Evolutionary conservation across 1,140 invertebrate genomes (phyloP), one percentile per base, ranked within the genome.

Genomic region (Drosophila seguyi): DNA sequence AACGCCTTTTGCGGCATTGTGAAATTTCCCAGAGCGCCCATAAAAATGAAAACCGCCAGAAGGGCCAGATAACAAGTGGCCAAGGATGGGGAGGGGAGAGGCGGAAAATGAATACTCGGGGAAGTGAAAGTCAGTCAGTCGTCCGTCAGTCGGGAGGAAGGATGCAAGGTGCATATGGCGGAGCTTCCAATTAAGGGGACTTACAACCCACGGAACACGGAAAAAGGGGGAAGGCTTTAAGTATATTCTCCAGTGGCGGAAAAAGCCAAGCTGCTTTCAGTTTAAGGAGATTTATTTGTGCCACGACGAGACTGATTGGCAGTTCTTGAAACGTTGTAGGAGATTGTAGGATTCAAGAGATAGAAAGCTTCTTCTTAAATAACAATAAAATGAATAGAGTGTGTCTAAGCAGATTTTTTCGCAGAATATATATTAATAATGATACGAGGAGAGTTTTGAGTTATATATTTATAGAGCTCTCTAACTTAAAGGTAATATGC

Each of bases 21-120:
- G 73, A 81, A 88, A 90, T 90, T 90, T 90, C 85, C 86, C 85
- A 73, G 66, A 85, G 81, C 85, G 85, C 67, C 72, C 85, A 90
- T 90, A 90, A 90, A 72, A 90, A 81, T 73, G 69, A 50, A 87
- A 82, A 68, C 71, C 50, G 58, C 55, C 59, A 73, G 77, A 60
- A 74, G 73, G 55, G 47, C 36, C 71, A 81, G 47, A 73, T 76
- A 48, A 68, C 65, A 50, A 79, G 69, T 56, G 58, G 48, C 25
- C 47, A 42, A 48, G 42, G 48, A 16, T 2, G 3, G 31, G 11
- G 13, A 25, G 18, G 2, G 20, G 6, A 4, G 20, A 10, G 22
- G 6, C 6, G 45, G 25, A 4, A 18, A 71, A 31, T 14, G 39
- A 56, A 34, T 44, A 36, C 14, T 16, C 10, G 48, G 38, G 27